These are phyloP conservation scores for Rhinophrynus dorsalis DNA, from an alignment of 2,797 vertebrate genomes.

Conservation along the genomic window DNA sequence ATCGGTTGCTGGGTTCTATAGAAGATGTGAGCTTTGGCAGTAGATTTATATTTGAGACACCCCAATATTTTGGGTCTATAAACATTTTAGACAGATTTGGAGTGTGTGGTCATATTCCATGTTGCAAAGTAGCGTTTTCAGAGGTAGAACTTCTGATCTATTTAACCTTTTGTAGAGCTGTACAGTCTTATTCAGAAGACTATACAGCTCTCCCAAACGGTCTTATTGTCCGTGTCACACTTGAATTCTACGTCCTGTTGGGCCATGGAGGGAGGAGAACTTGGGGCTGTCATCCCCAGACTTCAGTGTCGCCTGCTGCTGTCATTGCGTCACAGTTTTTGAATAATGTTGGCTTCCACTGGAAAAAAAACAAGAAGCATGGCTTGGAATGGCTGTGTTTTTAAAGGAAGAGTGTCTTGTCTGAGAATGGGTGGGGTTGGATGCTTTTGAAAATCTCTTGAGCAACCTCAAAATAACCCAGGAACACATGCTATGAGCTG, in stretches of 20 bases:
- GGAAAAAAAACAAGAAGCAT: slow-evolving; percentile 7
- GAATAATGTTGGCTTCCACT: slow-evolving; percentile 10
- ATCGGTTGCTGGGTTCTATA: too few relatives aligned
- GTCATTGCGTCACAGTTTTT: slow-evolving; percentile 2
- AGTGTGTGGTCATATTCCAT: neutral
- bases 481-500: too few relatives aligned
- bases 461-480: neutral
- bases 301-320: neutral
- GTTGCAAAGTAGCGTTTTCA: too few relatives aligned
- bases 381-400: slow-evolving; percentile 32
- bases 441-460: neutral
- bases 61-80: too few relatives aligned
- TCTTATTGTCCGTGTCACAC: neutral
- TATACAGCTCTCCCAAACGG: neutral
- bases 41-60: too few relatives aligned
- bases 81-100: too few relatives aligned
- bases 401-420: slow-evolving; percentile 6
- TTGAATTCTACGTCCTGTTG: neutral
- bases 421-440: neutral
- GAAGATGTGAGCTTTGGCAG: too few relatives aligned
- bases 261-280: neutral
- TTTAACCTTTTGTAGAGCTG: too few relatives aligned
- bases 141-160: too few relatives aligned
- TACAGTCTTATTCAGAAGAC: neutral
- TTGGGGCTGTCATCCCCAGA: neutral